Evolutionary conservation across 2,113 vertebrate species (phyloP).

Genomic region (Notarius lentiginosus): DNA sequence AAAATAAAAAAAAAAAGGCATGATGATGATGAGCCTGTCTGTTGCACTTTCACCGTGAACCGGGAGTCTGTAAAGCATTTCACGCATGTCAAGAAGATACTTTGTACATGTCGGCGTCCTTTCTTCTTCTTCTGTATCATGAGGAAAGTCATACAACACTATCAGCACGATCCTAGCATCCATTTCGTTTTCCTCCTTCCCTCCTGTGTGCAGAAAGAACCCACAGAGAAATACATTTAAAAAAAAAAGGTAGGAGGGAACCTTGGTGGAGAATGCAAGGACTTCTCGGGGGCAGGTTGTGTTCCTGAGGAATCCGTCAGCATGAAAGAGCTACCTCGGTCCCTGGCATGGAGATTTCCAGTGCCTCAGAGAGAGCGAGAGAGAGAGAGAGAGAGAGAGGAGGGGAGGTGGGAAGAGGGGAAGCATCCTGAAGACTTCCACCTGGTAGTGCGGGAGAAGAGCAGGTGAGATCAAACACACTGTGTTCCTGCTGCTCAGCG

Average conservation of each 20-base stretch:
- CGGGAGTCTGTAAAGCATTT: not conserved
- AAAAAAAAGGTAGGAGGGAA: constrained; percentile 66
- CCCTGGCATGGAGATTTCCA: constrained; percentile 54
- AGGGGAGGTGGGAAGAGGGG: constrained; percentile 26
- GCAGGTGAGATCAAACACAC: constrained; percentile 33
- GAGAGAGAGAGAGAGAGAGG: not conserved
- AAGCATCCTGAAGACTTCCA: constrained; percentile 70
- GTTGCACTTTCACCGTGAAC: not conserved
- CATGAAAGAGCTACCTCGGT: constrained; percentile 43
- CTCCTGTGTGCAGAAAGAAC: constrained; percentile 7
- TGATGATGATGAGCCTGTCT: not conserved
- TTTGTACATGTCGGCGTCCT: constrained; percentile 69
- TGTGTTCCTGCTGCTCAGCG: not conserved
- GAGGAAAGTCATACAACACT: no score
- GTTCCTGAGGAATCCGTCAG: constrained; percentile 58
- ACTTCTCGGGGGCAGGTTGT: constrained; percentile 59
- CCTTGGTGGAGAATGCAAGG: constrained; percentile 73
- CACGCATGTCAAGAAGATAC: constrained; percentile 47
- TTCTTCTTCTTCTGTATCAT: constrained; percentile 17
- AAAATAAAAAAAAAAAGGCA: no score
- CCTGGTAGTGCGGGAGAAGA: constrained; percentile 58
- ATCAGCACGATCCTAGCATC: constrained; percentile 65
- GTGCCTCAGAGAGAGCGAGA: constrained; percentile 47
- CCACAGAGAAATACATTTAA: constrained; percentile 69
- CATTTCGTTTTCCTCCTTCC: constrained; percentile 54